Base-by-base conservation (phyloP, 2,113 vertebrate species). In the Laticauda colubrina region DNA sequence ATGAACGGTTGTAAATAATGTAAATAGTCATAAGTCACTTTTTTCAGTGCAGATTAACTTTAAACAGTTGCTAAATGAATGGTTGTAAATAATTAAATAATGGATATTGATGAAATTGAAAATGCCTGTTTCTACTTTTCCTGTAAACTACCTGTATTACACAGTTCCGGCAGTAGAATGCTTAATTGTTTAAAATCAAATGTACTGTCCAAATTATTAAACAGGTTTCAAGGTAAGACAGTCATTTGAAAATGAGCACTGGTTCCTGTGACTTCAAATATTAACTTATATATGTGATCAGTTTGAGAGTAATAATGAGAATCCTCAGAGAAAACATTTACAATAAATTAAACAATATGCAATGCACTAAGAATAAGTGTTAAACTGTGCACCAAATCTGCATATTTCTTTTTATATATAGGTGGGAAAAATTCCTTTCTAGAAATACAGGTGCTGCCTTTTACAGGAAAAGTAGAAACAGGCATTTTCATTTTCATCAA, bases 101-200 rank as follows among this genome's bases (percentile, higher is more conserved):
- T 45, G 45, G 45, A 45, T 45, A 45, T 45, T 45, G 45, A 45
- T 45, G 45, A 45, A 45, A 45, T 5, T 45, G 45, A 45, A 45
- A 45, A 45, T 45, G 45, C 45, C 0, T 45, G 45, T 45, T 45
- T 45, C 45, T 45, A 45, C 45, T 45, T 45, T 45, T 45, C 45
- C 5, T 64, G 10, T n/a, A 64, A 64, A 69, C 61, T 69, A n/a
- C 11, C 29, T 64, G 59, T 29, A 34, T 75, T 34, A 18, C n/a
- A 34, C n/a, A 39, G 69, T 34, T 34, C 18, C 34, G 3, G 34
- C 34, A 81, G 34, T 39, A 39, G 18, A 81, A 2, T 14, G 64
- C 54, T 61, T 12, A 91, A 39, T 88, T 91, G 61, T 91, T 89
- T 55, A 92, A 93, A 48, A 39, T 21, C 21, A n/a, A n/a, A 69